Evolutionary conservation across 2,797 vertebrate genomes (phyloP), one percentile per base, ranked within the genome.

Genomic region (Epinephelus awoara): DNA sequence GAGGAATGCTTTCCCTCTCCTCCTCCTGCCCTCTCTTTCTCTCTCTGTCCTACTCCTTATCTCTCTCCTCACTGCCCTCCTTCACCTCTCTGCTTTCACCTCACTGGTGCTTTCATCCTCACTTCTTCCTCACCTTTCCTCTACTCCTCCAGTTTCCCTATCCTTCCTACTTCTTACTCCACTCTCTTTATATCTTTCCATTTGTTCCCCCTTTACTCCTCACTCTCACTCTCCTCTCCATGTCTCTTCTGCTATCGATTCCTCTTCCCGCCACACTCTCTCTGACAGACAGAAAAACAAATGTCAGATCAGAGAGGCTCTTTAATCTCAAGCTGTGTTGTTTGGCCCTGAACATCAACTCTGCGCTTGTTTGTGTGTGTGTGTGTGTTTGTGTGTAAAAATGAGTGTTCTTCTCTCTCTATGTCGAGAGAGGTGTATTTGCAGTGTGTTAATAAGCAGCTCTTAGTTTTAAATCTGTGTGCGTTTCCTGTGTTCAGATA

Each of bases 261-360:
- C 86, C 76, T 86, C 80, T 82, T 82, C 80, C 83, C 68, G 65
- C 77, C 83, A 64, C 79, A 63, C 76, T 79, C 73, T 81, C 85
- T 91, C 92, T 93, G 93, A 95, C 92, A 94, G 93, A 88, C 90
- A 93, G 91, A 94, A 93, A 94, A 91, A 93, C 92, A 95, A 93
- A 94, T 92, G 92, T 93, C 88, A 92, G 92, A 94, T 96, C 93
- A 93, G 92, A 95, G 91, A 81, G 63, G 73, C 89, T 88, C 93
- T 95, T 94, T 94, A 95, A 93, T 93, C 92, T 93, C 93, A 88
- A 75, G 90, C 92, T 94, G 92, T 91, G 91, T 92, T 92, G 92
- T 90, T 89, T 93, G 88, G 90, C 91, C 89, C 89, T 67, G 88
- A 92, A 92, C 91, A 93, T 92, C 81, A 86, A 85, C 83, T 81